Conservation (phyloP, 2,797 vertebrate species). For the Chelmon rostratus region DNA sequence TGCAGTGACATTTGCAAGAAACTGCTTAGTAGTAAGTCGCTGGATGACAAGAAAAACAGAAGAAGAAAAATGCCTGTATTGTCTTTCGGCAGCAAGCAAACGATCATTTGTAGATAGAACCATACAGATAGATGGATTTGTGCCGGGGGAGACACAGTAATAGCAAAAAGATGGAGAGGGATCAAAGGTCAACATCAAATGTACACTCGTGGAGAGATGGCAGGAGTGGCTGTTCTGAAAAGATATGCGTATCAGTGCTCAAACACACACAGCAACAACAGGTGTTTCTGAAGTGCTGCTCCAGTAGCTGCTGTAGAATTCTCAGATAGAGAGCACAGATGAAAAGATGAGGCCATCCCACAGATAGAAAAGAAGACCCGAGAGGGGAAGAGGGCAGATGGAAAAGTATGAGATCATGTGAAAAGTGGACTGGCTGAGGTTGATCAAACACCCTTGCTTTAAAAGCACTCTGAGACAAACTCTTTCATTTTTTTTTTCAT, state of each 20-base stretch:
- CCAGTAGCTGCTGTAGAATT: background rate
- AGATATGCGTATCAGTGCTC: background rate
- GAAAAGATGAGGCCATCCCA: conserved; percentile 24
- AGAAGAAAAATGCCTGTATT: background rate
- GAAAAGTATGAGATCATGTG: conserved; percentile 13
- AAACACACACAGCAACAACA: conserved; percentile 29
- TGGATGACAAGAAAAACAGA: background rate
- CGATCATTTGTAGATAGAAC: background rate
- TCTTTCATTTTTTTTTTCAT: background rate
- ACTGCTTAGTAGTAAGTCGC: background rate
- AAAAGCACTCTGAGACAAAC: background rate
- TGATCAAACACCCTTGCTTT: conserved; percentile 10
- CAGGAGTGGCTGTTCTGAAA: conserved; percentile 17
- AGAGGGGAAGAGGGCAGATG: conserved; percentile 1
- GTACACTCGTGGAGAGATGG: conserved; percentile 12
- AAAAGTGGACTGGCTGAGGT: background rate
- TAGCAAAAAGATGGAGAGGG: background rate
- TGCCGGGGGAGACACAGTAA: background rate
- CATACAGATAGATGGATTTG: background rate
- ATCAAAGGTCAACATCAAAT: conserved; percentile 46
- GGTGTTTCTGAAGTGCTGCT: conserved; percentile 38
- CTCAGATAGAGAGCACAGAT: conserved; percentile 32
- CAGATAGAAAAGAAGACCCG: background rate
- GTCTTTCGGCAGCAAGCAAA: background rate
- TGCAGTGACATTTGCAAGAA: background rate